A percentile compares a stretch with the other conserved stretches of the same genome.
phyloP scores from a whole-genome alignment of 2,113 vertebrate species.

The Xiphophorus couchianus region DNA sequence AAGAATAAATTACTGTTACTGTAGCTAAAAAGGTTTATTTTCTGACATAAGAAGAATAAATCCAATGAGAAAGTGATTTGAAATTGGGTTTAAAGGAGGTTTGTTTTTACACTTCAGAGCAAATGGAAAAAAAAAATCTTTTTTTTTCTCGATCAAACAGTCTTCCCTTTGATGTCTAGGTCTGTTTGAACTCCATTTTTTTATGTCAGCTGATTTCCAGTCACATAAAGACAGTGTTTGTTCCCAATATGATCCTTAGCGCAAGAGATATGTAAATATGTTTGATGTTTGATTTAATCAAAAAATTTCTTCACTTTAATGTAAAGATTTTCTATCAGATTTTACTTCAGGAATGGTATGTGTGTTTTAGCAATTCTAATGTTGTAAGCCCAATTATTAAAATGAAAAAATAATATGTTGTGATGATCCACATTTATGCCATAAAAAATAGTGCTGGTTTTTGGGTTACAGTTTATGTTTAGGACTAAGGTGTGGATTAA shows the following conservation, averaged over 20 bases:
- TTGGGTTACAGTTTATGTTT: too few relatives aligned
- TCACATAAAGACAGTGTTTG: slow-evolving; percentile 27
- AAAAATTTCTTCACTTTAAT: slow-evolving; percentile 37
- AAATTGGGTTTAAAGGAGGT: slow-evolving; percentile 24
- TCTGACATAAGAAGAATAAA: slow-evolving; percentile 19
- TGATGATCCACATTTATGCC: too few relatives aligned
- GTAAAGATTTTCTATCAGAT: slow-evolving; percentile 51
- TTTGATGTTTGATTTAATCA: not conserved
- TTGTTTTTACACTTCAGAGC: slow-evolving; percentile 18
- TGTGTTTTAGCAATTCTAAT: too few relatives aligned
- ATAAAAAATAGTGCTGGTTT: too few relatives aligned
- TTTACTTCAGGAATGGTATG: slow-evolving; percentile 20
- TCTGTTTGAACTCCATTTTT: slow-evolving; percentile 36
- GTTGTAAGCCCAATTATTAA: too few relatives aligned
- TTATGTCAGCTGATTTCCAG: slow-evolving; percentile 36
- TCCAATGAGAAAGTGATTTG: slow-evolving; percentile 15
- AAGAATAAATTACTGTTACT: slow-evolving; percentile 45
- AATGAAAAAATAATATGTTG: too few relatives aligned
- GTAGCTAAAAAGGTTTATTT: slow-evolving; percentile 21
- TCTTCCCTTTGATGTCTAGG: slow-evolving; percentile 28
- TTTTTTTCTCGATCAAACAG: slow-evolving; percentile 4
- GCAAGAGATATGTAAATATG: too few relatives aligned
- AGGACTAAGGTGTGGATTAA: too few relatives aligned
- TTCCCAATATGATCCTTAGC: not conserved
- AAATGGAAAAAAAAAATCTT: not conserved